phyloP scores from a whole-genome alignment of 2,797 vertebrate species.

The Helarctos malayanus region DNA sequence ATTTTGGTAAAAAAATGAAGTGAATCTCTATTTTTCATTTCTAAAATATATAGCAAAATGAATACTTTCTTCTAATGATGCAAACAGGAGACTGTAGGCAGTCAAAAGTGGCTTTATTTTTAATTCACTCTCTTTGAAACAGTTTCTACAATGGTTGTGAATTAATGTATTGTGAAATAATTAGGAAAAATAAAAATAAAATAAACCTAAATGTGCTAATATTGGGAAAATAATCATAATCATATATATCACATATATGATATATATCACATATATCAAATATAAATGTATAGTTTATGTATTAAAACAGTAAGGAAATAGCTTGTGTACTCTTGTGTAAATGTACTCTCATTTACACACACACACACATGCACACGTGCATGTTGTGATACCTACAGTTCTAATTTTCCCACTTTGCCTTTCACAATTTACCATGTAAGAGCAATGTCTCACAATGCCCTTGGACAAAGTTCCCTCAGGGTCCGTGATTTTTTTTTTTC shows the following conservation, averaged over 20 bases:
- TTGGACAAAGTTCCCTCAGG: neutral
- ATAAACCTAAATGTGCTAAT: neutral
- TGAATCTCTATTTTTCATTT: neutral
- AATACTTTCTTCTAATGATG: neutral
- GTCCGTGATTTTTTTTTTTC: neutral
- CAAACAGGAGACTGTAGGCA: neutral
- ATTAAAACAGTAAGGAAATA: neutral
- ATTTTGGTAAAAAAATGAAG: neutral
- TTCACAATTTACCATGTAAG: neutral
- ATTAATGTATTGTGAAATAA: neutral
- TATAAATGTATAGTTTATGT: neutral
- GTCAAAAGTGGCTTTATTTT: neutral
- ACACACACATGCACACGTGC: neutral
- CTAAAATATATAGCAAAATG: neutral
- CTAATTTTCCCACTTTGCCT: neutral
- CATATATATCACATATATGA: neutral
- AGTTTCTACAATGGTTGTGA: neutral
- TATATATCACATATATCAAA: neutral
- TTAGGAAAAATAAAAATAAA: neutral
- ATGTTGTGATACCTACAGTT: neutral
- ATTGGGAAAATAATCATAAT: neutral
- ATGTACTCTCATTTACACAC: neutral
- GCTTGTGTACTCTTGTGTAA: neutral
- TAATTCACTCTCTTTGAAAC: neutral
- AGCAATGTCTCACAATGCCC: neutral